Evolutionary conservation across 2,113 vertebrate genomes (phyloP).

Genomic region (Ancistrus triradiatus): DNA sequence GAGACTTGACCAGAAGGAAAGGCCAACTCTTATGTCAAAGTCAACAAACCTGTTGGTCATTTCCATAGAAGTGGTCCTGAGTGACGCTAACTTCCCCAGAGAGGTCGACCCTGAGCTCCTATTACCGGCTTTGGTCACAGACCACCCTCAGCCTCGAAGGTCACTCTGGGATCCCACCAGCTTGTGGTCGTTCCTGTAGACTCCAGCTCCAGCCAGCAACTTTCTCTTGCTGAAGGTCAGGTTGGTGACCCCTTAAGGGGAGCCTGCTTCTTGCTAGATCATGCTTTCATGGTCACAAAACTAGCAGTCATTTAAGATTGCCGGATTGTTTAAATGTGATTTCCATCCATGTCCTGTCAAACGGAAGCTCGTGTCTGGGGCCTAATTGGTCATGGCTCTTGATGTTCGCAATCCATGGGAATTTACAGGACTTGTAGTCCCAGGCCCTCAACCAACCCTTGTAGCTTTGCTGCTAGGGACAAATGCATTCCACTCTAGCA

Average conservation of each 20-base stretch:
- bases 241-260: constrained; percentile 55
- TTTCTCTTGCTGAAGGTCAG: constrained; percentile 49
- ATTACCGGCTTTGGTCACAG: constrained; percentile 40
- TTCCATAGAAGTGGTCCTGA: constrained; percentile 12
- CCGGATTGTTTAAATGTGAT: neutral
- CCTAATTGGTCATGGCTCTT: constrained; percentile 55
- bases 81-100: constrained; percentile 12
- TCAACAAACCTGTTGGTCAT: constrained; percentile 26
- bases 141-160: constrained; percentile 44
- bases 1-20: constrained; percentile 13
- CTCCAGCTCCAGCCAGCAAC: constrained; percentile 47
- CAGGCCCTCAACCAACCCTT: constrained; percentile 48
- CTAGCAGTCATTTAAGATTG: neutral
- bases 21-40: constrained; percentile 24
- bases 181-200: constrained; percentile 56
- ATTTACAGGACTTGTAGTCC: constrained; percentile 60
- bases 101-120: constrained; percentile 6
- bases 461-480: constrained; percentile 49
- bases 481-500: constrained; percentile 59
- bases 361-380: constrained; percentile 54
- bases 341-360: constrained; percentile 13
- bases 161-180: constrained; percentile 51
- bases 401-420: constrained; percentile 62
- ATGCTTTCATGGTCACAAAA: constrained; percentile 21
- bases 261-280: constrained; percentile 39